Evolutionary conservation across 1,140 invertebrate genomes (phyloP), one percentile per base, ranked within the genome.

Genomic region (Pogonus chalceus): DNA sequence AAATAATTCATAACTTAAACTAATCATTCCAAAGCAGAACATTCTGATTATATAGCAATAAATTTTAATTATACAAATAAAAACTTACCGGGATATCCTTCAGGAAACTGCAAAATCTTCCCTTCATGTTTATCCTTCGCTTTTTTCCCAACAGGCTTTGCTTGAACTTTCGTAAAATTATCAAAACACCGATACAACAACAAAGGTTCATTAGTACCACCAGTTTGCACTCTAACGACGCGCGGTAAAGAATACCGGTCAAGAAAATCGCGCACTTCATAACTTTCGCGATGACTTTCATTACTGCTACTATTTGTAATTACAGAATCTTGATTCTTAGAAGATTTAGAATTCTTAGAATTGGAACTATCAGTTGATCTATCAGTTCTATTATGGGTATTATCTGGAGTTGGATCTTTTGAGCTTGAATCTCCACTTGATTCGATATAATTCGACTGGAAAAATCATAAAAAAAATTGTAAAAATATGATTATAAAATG

Each of bases 81-180:
- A 20, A 35, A 74, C 74, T 76, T 56, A 78, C 76, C 76, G 63
- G 76, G 73, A 69, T 78, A 78, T 57, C 75, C 76, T 63, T 78
- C 76, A 53, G 76, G 76, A 59, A 78, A 77, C 56, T 76, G 75
- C 37, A 78, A 61, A 23, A 74, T 69, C 54, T 75, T 74, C 16
- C 70, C 69, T 7, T 72, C 72, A 56, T 76, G 76, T 20, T 74
- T 74, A 56, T 77, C 66, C 58, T 76, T 78, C 18, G 73, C 73
- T 60, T 76, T 77, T 66, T 77, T 77, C 35, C 74, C 72, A 49
- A 77, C 60, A 37, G 71, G 72, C 31, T 73, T 73, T 20, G 76
- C 75, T 60, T 77, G 74, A 52, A 78, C 73, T 46, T 76, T 67
- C 60, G 75, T 72, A 54, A 77, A 76, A 50, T 73, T 75, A 57